Evolutionary conservation across 1,140 invertebrate species (phyloP).

Genomic region (Mylabris phalerata): DNA sequence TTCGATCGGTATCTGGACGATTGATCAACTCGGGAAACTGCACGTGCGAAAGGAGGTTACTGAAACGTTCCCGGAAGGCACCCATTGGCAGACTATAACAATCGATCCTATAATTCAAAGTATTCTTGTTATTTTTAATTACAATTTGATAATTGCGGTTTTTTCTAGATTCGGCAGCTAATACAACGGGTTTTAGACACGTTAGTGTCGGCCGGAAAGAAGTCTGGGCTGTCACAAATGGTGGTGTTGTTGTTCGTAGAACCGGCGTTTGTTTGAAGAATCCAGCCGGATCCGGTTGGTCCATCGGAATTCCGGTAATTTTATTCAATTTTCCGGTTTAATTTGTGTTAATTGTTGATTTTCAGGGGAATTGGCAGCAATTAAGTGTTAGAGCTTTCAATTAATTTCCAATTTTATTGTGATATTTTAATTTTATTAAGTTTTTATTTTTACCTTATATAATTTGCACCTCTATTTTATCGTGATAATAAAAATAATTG

Average conservation of each 20-base stretch:
- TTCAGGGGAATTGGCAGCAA: slow-evolving; percentile 36
- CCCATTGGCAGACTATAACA: slow-evolving; percentile 59
- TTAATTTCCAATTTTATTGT: slow-evolving; percentile 10
- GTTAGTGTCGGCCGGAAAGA: slow-evolving; percentile 56
- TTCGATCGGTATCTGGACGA: slow-evolving; percentile 60
- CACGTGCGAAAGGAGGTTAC: slow-evolving; percentile 62
- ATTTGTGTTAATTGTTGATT: background rate
- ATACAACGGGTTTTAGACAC: slow-evolving; percentile 52
- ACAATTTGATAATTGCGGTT: slow-evolving; percentile 4
- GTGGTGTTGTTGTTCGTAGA: slow-evolving; percentile 65
- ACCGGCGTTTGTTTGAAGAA: slow-evolving; percentile 62
- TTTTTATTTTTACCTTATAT: background rate
- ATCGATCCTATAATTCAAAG: slow-evolving; percentile 51
- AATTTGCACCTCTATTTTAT: background rate
- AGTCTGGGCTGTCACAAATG: slow-evolving; percentile 67
- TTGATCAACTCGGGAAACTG: slow-evolving; percentile 55
- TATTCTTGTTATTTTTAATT: slow-evolving; percentile 8
- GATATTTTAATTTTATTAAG: background rate
- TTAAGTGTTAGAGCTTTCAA: slow-evolving; percentile 27
- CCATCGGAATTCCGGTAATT: slow-evolving; percentile 59
- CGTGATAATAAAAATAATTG: background rate
- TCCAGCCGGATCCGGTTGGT: slow-evolving; percentile 69
- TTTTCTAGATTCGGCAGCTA: slow-evolving; percentile 31
- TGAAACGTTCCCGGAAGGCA: slow-evolving; percentile 64
- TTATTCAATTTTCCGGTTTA: background rate